These are phyloP conservation scores for Trigoniulus corallinus DNA, from an alignment of 1,140 invertebrate species.

Conservation along the genomic window DNA sequence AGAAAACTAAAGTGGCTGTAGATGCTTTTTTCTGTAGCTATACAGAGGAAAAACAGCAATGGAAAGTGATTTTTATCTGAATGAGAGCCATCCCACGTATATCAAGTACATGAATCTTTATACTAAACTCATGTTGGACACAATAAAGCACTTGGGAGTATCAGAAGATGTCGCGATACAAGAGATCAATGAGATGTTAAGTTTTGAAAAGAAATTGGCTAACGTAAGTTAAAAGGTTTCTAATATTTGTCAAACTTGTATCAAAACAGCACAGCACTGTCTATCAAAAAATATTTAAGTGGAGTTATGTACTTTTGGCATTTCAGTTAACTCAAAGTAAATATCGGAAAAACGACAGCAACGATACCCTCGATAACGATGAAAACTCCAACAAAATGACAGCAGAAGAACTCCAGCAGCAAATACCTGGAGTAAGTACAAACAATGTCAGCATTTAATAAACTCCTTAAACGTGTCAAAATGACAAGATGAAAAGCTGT, in stretches of 20 bases:
- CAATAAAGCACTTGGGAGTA: slow-evolving; percentile 28
- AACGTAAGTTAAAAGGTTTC: slow-evolving; percentile 36
- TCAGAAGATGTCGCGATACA: slow-evolving; percentile 22
- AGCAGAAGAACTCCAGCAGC: slow-evolving; percentile 24
- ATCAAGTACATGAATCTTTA: slow-evolving; percentile 23
- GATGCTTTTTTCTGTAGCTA: slow-evolving; percentile 23
- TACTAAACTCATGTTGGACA: slow-evolving; percentile 23
- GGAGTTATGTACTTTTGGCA: too few relatives aligned
- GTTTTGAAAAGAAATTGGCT: slow-evolving; percentile 38
- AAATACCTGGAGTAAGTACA: slow-evolving; percentile 23
- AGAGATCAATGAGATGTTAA: slow-evolving; percentile 33
- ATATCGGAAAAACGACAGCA: slow-evolving; percentile 22
- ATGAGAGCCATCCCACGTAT: slow-evolving; percentile 22
- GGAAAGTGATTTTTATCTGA: slow-evolving; percentile 24
- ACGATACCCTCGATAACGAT: slow-evolving; percentile 24
- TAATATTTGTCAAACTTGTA: too few relatives aligned
- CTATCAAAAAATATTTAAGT: too few relatives aligned
- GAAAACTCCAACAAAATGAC: slow-evolving; percentile 31
- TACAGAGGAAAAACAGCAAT: slow-evolving; percentile 26
- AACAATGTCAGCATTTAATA: too few relatives aligned
- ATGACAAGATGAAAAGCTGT: neutral
- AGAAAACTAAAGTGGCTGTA: too few relatives aligned
- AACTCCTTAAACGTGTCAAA: too few relatives aligned
- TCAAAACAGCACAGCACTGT: too few relatives aligned
- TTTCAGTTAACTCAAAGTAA: slow-evolving; percentile 8